These are phyloP conservation scores for Neopipo cinnamomea DNA, from an alignment of 2,113 vertebrate genomes.

Conservation along the genomic window DNA sequence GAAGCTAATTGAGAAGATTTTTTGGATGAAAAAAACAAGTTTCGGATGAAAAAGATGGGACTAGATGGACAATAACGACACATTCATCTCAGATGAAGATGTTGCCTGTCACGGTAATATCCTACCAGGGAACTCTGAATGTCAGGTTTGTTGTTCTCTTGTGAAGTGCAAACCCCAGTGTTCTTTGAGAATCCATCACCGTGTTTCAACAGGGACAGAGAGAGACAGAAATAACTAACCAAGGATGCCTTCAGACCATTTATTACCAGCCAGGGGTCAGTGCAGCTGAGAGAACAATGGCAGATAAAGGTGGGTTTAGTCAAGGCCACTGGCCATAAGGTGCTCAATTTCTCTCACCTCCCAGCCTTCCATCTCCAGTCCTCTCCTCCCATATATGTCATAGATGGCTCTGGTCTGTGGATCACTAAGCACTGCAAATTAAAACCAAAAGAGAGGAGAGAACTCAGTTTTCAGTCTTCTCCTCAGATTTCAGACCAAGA, in stretches of 20 bases:
- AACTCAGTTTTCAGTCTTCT: not conserved
- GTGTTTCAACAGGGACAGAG: not conserved
- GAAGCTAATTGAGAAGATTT: not conserved
- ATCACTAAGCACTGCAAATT: slow-evolving; percentile 89
- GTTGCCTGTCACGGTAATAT: not conserved
- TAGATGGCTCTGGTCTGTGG: slow-evolving; percentile 97
- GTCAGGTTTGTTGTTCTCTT: slow-evolving; percentile 8
- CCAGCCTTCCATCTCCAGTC: slow-evolving; percentile 98
- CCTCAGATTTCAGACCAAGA: not conserved
- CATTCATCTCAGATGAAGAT: slow-evolving; percentile 8
- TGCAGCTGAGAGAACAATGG: not conserved
- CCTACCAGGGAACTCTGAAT: slow-evolving; percentile 4
- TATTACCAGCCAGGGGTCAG: not conserved
- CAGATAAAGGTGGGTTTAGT: not conserved
- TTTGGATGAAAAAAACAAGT: not conserved
- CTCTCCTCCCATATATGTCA: slow-evolving; percentile 96
- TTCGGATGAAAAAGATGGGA: not conserved
- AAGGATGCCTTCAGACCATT: not conserved
- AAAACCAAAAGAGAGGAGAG: slow-evolving; percentile 34
- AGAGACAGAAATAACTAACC: not conserved
- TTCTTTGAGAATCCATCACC: not conserved
- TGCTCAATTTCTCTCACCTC: slow-evolving; percentile 81
- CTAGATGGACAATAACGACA: not conserved
- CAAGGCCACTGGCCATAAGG: not conserved
- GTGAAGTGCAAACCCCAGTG: not conserved